Conservation (phyloP, 2,888 invertebrate genomes). For the Tetramorium bicarinatum region DNA sequence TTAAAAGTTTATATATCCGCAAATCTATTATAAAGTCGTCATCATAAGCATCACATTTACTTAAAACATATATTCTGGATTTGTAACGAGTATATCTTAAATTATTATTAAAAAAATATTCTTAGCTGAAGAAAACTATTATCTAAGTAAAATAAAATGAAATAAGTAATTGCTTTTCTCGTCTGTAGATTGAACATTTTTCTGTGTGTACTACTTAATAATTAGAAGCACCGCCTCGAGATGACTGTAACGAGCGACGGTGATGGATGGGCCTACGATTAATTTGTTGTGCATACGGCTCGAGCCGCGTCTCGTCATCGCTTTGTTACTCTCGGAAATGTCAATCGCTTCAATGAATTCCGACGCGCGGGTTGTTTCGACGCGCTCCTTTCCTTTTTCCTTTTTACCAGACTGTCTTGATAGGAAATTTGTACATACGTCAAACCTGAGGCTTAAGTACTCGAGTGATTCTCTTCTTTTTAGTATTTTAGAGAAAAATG, state of each 20-base stretch:
- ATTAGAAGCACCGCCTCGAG: conserved; percentile 11
- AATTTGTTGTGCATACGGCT: conserved; percentile 42
- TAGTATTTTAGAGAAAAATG: not conserved
- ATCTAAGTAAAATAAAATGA: too few relatives aligned
- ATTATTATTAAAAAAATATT: too few relatives aligned
- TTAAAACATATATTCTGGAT: too few relatives aligned
- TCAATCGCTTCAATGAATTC: conserved; percentile 68
- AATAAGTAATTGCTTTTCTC: too few relatives aligned
- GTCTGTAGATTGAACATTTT: too few relatives aligned
- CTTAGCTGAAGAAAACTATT: too few relatives aligned
- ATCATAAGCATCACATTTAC: too few relatives aligned
- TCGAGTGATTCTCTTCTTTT: not conserved
- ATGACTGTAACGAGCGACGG: not conserved
- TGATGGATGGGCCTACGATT: conserved; percentile 38
- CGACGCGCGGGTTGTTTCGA: conserved; percentile 41
- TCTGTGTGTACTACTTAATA: not conserved
- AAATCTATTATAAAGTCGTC: too few relatives aligned
- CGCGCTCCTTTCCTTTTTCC: conserved; percentile 58
- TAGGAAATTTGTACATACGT: conserved; percentile 50
- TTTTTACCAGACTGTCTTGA: conserved; percentile 49
- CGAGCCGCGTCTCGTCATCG: conserved; percentile 8
- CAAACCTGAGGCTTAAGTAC: not conserved
- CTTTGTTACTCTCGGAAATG: conserved; percentile 64
- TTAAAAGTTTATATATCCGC: too few relatives aligned
- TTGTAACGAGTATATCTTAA: too few relatives aligned